Base-by-base conservation (phyloP, 2,113 vertebrate species). In the Podocnemis expansa region DNA sequence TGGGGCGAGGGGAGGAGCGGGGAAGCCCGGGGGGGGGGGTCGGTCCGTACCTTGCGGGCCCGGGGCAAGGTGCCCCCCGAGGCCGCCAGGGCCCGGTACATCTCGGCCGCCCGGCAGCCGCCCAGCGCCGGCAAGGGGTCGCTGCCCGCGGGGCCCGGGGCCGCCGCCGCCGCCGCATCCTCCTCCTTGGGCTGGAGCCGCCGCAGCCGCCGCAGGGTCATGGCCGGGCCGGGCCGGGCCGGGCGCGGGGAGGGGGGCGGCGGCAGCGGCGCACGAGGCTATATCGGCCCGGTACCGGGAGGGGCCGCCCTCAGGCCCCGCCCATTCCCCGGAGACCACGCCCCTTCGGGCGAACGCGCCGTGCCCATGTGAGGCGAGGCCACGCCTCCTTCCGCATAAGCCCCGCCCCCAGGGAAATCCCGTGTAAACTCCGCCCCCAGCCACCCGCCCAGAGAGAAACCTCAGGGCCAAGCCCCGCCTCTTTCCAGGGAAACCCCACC, bases 21-120 rank as follows among this genome's bases (percentile, higher is more conserved):
- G 49, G 49, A n/a, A n/a, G 10, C 49, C 49, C 49, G 10, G 49
- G 49, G 8, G 49, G 49, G 49, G 49, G 51, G 51, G 10, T 51
- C 11, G 51, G 51, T 51, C 51, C 51, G 51, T 51, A 51, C 13
- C 51, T 51, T 51, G 51, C 51, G 14, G 51, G 10, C 51, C 13
- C 98, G 97, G 54, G 98, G 98, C 87, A 99, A 97, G 5, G 99
- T 99, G 51, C 98, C 98, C 41, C 99, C 99, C 2, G 98, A 99
- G 90, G 99, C 99, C 38, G 98, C 98, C 93, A 99, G 95, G 6
- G 98, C 98, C 89, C 97, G 98, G 93, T 99, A 98, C 97, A 93
- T 98, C 97, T 97, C 97, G 9, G 96, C 95, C 6, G 95, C 95
- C 75, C 96, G 95, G 5, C 89, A 96, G 58, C 96, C 94, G 49